Evolutionary conservation across 1,140 invertebrate species (phyloP).

Genomic region (Bradysia coprophila): DNA sequence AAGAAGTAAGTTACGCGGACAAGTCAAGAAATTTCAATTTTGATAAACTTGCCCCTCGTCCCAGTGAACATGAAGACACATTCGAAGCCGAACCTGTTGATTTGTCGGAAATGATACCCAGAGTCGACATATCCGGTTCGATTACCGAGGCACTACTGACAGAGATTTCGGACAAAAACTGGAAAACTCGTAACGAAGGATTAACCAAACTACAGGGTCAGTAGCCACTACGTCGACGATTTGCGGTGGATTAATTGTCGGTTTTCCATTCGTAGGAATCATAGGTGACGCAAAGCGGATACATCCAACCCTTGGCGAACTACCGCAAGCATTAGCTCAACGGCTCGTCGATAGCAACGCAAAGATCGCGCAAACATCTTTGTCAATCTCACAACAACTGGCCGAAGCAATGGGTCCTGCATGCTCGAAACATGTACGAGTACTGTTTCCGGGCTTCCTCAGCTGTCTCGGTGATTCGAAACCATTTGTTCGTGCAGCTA

Average conservation of each 20-base stretch:
- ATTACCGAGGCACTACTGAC: slow-evolving; percentile 64
- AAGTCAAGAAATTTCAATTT: not conserved
- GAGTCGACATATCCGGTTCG: slow-evolving; percentile 69
- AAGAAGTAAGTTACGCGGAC: not conserved
- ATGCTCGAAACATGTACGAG: slow-evolving; percentile 58
- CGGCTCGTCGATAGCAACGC: slow-evolving; percentile 78
- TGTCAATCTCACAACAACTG: slow-evolving; percentile 63
- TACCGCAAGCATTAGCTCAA: slow-evolving; percentile 55
- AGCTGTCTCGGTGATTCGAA: slow-evolving; percentile 48
- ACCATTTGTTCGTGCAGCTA: slow-evolving; percentile 56
- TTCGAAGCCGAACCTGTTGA: slow-evolving; percentile 28
- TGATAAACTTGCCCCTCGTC: not conserved
- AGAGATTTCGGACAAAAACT: slow-evolving; percentile 83
- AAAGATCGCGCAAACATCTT: slow-evolving; percentile 65
- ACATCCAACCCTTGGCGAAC: slow-evolving; percentile 61
- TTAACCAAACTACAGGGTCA: slow-evolving; percentile 16
- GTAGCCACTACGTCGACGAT: no score
- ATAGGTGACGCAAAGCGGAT: slow-evolving; percentile 61
- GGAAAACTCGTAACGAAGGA: slow-evolving; percentile 52
- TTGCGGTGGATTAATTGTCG: not conserved
- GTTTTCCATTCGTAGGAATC: slow-evolving; percentile 24
- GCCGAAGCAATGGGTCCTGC: slow-evolving; percentile 63
- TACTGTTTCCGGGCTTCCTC: slow-evolving; percentile 69
- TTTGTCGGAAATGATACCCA: slow-evolving; percentile 46
- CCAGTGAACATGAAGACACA: slow-evolving; percentile 19